Evolutionary conservation across 2,888 invertebrate species (phyloP), one percentile per base, ranked within the genome.

Genomic region (Allophyes oxyacanthae): DNA sequence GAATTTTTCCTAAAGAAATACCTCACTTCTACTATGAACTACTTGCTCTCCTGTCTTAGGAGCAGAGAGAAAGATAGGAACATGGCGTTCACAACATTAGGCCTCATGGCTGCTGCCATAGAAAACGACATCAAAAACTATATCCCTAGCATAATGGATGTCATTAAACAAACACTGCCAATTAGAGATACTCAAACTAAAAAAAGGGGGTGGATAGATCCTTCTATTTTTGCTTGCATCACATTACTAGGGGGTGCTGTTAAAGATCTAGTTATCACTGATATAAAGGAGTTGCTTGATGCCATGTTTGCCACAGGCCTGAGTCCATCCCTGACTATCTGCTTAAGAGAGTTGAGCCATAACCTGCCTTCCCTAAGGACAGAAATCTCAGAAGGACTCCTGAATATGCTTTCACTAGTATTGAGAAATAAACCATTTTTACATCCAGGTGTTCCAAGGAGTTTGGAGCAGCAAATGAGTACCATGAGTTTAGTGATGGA

Each of bases 261-360:
- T 0, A 97, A 97, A 66, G 96, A 96, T 20, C 95, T 96, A 30
- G 97, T 98, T 10, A 95, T 96, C 6, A 90, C 94, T 71, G 98
- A 98, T 74, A 97, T 99, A 4, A 96, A 96, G 56, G 97, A 97
- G 57, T 95, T 99, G 37, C 91, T 99, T 26, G 98, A 98, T 71
- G 96, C 97, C 41, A 98, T 99, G 97, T 95, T 99, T 83, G 96
- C 97, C 0, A 98, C 98, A 6, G 99, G 99, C 0, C 94, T 99
- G 0, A 98, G 98, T 75, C 97, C 98, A 8, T 97, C 98, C 0
- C 92, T 99, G 55, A 99, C 99, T 0, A 97, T 98, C 33, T 98
- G 99, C 51, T 91, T 99, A 26, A 95, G 98, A 64, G 99, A 99
- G 89, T 92, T 99, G 38, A 98, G 98, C 15, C 95, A 96, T 65